Conservation (phyloP, 1,140 invertebrate species). For the Drosophila tropicalis region DNA sequence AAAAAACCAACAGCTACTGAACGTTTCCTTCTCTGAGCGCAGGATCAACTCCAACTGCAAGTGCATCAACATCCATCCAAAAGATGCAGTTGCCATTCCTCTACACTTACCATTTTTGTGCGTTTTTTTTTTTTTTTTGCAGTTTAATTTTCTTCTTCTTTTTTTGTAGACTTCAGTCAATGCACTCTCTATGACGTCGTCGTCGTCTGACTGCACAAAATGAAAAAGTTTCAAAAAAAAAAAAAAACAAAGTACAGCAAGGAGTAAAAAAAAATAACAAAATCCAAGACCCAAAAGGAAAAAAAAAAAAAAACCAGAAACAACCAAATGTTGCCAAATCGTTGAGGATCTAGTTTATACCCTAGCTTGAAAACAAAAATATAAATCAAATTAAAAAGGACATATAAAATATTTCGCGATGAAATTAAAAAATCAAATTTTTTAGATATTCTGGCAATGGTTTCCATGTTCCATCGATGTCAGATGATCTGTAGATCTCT, state of each 20-base stretch:
- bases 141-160: slow-evolving; percentile 44
- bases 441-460: too few species aligned
- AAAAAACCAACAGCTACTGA: slow-evolving; percentile 72
- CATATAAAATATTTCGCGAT: too few species aligned
- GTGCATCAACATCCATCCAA: slow-evolving; percentile 76
- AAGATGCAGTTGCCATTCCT: slow-evolving; percentile 61
- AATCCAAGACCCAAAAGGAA: slow-evolving; percentile 74
- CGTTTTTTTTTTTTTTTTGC: slow-evolving; percentile 24
- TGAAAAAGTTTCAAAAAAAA: slow-evolving; percentile 77
- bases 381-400: too few species aligned
- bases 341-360: neutral
- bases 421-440: too few species aligned
- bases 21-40: slow-evolving; percentile 18
- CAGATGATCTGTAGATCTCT: too few species aligned
- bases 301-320: slow-evolving; percentile 62
- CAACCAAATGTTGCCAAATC: slow-evolving; percentile 42
- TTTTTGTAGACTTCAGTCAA: slow-evolving; percentile 76
- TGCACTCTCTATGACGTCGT: slow-evolving; percentile 76
- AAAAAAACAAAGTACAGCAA: neutral
- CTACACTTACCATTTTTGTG: slow-evolving; percentile 36
- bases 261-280: slow-evolving; percentile 48
- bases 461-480: too few species aligned
- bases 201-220: slow-evolving; percentile 79
- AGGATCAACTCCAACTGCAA: slow-evolving; percentile 42
- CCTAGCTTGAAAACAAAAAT: neutral